Conservation (phyloP, 2,113 vertebrate genomes). For the Dasyornis broadbenti region DNA sequence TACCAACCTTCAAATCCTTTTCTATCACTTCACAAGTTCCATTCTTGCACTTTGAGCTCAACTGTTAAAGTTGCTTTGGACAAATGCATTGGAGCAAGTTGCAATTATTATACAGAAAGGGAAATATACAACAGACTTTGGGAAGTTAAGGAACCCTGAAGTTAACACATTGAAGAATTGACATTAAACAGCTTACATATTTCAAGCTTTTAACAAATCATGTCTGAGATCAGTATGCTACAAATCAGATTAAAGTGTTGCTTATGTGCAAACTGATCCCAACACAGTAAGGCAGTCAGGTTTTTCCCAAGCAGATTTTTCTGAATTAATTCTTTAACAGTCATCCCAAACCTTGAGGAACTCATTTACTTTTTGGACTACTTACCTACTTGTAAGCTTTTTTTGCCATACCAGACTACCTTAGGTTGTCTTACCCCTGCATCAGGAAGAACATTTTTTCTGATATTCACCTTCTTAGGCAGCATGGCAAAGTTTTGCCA, state of each 20-base stretch:
- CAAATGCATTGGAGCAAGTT: neutral
- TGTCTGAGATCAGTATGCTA: neutral
- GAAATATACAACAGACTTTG: neutral
- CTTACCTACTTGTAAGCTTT: neutral
- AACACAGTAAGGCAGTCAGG: neutral
- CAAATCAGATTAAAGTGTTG: neutral
- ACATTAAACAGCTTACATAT: neutral
- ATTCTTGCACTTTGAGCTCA: neutral
- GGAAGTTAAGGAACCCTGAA: neutral
- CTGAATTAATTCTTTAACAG: neutral
- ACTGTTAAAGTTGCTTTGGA: neutral
- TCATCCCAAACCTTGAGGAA: neutral
- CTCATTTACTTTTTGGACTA: neutral
- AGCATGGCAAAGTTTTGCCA: neutral
- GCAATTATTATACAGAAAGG: neutral
- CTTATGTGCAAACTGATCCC: neutral
- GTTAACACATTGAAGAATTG: neutral
- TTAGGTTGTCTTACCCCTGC: neutral
- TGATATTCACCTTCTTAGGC: neutral
- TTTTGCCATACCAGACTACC: neutral
- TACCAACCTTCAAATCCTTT: neutral
- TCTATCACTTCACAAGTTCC: neutral
- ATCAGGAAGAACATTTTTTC: neutral
- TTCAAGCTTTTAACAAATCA: neutral
- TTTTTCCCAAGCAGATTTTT: neutral